Evolutionary conservation across 1,140 invertebrate genomes (phyloP), one percentile per base, ranked within the genome.

Genomic region (Neodiprion virginianus): DNA sequence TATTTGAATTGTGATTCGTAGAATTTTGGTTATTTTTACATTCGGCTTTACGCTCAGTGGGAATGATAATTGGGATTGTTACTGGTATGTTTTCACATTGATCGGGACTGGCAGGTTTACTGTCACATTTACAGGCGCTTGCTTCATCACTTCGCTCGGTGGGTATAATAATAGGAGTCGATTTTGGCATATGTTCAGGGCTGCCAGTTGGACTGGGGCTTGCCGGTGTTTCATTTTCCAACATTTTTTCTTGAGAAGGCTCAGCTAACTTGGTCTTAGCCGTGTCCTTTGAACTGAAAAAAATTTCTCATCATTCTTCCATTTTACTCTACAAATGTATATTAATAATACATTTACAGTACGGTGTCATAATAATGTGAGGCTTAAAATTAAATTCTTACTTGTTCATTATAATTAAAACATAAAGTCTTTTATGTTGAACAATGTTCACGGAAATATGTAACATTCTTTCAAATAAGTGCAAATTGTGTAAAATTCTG

Each of bases 171-270:
- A 88, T 82, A 2, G 88, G 87, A 11, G 66, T 78, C 48, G 75
- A 78, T 74, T 78, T 76, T 8, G 75, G 72, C 7, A 23, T 40
- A 1, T 66, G 61, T 67, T 83, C 82, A 9, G 83, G 83, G 77
- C 82, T 85, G 7, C 79, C 74, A 1, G 85, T 81, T 28, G 88
- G 86, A 82, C 85, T 88, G 1, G 88, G 88, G 76, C 88, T 89
- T 2, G 83, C 83, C 4, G 88, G 88, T 8, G 88, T 88, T 61
- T 85, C 82, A 1, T 84, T 66, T 14, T 10, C 75, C 72, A 61
- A 48, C 49, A 67, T 72, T 49, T 72, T 65, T 61, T 11, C 47
- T 12, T 65, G 61, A 65, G 21, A 23, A 49, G 14, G 48, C n/a
- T 14, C 71, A 61, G n/a, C 21, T 61, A 23, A 72, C 17, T 61